Percentiles rank a stretch among this genome's conserved stretches.
These are phyloP conservation scores for Patagioenas fasciata DNA, from an alignment of 2,113 vertebrate species.

Conservation along the genomic window DNA sequence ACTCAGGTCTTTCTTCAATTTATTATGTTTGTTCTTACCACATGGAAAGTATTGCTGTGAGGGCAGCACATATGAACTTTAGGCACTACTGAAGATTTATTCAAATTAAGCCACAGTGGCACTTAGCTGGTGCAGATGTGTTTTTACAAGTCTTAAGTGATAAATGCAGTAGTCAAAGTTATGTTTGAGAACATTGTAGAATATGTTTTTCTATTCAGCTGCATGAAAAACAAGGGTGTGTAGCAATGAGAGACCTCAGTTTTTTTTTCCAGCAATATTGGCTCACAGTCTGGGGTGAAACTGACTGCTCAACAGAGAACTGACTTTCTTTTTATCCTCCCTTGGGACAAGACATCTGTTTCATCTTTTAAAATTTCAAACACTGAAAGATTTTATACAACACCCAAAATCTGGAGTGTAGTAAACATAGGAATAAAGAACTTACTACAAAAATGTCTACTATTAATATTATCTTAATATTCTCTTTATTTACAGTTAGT, in stretches of 20 bases:
- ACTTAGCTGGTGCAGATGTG: background rate
- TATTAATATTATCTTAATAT: background rate
- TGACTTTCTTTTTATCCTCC: background rate
- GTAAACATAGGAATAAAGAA: background rate
- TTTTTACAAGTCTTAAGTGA: background rate
- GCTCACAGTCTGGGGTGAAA: background rate
- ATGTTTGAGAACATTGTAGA: background rate
- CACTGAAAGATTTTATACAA: background rate
- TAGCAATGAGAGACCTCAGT: rapidly evolving
- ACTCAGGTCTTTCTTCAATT: background rate
- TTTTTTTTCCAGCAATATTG: background rate
- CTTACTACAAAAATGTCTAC: background rate
- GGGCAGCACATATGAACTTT: background rate
- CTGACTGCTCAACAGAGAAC: background rate
- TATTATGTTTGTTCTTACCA: background rate
- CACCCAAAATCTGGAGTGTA: background rate
- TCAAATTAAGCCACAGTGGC: background rate
- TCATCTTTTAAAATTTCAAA: background rate
- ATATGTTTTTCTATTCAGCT: background rate
- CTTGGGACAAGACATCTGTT: background rate
- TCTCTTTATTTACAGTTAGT: background rate
- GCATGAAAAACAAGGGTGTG: background rate
- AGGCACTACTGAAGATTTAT: background rate
- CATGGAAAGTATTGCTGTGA: background rate
- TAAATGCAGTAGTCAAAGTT: background rate